These are phyloP conservation scores for Meleagris gallopavo DNA, from an alignment of 2,113 vertebrate species.

Conservation along the genomic window DNA sequence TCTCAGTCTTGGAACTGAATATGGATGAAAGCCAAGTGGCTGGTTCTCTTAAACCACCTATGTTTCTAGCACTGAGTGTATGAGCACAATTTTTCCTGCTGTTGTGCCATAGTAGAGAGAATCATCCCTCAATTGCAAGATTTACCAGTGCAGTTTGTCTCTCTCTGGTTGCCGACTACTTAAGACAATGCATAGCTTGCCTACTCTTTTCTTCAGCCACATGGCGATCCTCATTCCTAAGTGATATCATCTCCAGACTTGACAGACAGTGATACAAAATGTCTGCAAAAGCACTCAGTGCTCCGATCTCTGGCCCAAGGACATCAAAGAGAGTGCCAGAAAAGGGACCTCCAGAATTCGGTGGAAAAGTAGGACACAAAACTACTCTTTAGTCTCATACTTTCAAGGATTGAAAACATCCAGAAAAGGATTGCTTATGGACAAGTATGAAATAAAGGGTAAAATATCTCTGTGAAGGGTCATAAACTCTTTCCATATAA, in stretches of 20 bases:
- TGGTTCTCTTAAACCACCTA: background rate
- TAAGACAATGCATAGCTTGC: background rate
- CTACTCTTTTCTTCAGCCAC: background rate
- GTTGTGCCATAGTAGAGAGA: background rate
- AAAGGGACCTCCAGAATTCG: background rate
- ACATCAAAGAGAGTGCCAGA: background rate
- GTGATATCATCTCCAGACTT: background rate
- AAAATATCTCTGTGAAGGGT: background rate
- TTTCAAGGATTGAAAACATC: background rate
- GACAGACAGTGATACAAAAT: accelerated
- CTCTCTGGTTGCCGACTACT: background rate
- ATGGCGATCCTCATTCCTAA: background rate
- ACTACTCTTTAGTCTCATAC: background rate
- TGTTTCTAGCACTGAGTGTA: background rate
- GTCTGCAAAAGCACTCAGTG: background rate
- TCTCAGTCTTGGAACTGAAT: background rate
- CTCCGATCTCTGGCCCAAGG: background rate
- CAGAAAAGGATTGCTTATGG: background rate
- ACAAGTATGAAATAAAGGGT: background rate
- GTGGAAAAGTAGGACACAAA: background rate
- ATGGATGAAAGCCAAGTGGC: background rate
- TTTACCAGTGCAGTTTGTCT: background rate
- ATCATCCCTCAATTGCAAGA: background rate
- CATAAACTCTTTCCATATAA: background rate
- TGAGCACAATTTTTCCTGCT: background rate